These are phyloP conservation scores for Tympanoctomys barrerae DNA, from an alignment of 2,797 vertebrate genomes.

Conservation along the genomic window DNA sequence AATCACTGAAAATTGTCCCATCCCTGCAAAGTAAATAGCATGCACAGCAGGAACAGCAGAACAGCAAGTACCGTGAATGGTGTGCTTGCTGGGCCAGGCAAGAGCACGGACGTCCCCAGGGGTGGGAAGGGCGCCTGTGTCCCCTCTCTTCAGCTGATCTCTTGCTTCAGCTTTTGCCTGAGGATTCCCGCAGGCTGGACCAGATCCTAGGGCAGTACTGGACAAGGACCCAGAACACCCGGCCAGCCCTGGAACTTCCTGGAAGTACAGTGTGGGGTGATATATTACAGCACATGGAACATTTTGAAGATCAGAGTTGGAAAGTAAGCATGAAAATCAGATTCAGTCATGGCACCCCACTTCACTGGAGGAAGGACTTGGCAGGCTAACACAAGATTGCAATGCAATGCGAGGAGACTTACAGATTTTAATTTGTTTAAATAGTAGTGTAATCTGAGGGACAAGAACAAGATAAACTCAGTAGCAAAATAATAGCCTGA, in stretches of 20 bases:
- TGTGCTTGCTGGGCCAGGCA: too few relatives aligned
- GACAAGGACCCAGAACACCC: too few relatives aligned
- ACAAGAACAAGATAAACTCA: neutral
- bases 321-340: neutral
- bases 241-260: too few relatives aligned
- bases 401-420: neutral
- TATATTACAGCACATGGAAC: neutral
- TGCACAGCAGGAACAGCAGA: neutral
- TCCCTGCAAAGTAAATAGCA: neutral
- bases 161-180: neutral
- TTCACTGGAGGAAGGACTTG: neutral
- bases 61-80: neutral
- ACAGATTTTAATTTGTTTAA: neutral
- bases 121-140: neutral
- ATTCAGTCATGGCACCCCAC: neutral
- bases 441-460: neutral
- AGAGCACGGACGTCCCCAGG: neutral
- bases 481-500: neutral
- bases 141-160: neutral
- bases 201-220: fast-evolving
- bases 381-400: neutral
- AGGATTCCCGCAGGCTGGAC: neutral
- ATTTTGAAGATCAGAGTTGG: neutral
- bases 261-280: fast-evolving
- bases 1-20: slow-evolving; percentile 33